Conservation (phyloP, 2,888 invertebrate genomes). For the Syritta pipiens region DNA sequence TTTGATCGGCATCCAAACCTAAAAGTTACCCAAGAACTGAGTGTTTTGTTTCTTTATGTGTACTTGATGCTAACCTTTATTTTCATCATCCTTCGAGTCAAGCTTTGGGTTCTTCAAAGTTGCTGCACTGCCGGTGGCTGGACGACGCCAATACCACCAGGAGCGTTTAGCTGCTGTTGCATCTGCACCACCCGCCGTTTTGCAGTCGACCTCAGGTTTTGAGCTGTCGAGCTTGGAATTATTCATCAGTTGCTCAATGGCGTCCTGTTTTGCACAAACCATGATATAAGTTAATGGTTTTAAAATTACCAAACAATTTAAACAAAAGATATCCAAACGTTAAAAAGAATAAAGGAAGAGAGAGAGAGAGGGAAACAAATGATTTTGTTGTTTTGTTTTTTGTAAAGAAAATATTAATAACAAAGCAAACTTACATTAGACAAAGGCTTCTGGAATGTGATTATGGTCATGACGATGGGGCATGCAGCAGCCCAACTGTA, state of each 20-base stretch:
- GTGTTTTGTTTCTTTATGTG: too few relatives aligned
- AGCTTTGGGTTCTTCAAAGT: slow-evolving; percentile 58
- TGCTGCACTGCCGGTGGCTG: slow-evolving; percentile 58
- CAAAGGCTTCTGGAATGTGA: slow-evolving; percentile 91
- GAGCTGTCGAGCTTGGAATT: slow-evolving; percentile 71
- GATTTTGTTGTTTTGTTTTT: slow-evolving; percentile 2
- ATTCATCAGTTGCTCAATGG: slow-evolving; percentile 77
- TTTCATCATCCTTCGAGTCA: slow-evolving; percentile 71
- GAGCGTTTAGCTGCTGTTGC: slow-evolving; percentile 78
- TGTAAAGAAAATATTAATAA: slow-evolving; percentile 4
- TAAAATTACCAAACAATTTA: neutral
- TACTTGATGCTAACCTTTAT: slow-evolving; percentile 26
- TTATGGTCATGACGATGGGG: slow-evolving; percentile 92
- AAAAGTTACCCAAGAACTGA: too few relatives aligned
- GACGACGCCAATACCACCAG: slow-evolving; percentile 86
- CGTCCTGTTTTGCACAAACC: too few relatives aligned
- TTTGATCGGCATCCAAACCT: slow-evolving; percentile 75
- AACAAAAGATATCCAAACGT: neutral
- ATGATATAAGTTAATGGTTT: too few relatives aligned
- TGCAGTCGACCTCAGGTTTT: slow-evolving; percentile 69
- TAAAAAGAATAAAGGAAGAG: neutral
- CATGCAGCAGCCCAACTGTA: slow-evolving; percentile 95
- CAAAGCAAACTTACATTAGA: slow-evolving; percentile 83
- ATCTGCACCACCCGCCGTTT: slow-evolving; percentile 68
- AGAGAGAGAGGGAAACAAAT: neutral